A percentile compares a stretch with the other conserved stretches of the same genome.
phyloP scores from a whole-genome alignment of 1,140 invertebrate species.

The Neuroterus valhalla region DNA sequence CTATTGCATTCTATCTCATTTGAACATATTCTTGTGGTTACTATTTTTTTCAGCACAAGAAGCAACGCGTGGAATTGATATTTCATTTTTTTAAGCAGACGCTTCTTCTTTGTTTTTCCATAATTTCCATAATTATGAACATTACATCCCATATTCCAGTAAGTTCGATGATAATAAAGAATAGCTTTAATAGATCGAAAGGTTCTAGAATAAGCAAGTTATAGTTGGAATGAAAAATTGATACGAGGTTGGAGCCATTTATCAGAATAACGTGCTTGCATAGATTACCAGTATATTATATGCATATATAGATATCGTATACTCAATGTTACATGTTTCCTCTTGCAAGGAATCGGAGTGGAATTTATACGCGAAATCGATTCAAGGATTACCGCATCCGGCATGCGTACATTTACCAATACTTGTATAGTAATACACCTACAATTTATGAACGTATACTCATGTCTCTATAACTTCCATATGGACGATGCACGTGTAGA shows the following conservation, averaged over 20 bases:
- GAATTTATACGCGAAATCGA: constrained; percentile 26
- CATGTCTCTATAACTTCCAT: constrained; percentile 21
- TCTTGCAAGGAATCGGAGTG: constrained; percentile 27
- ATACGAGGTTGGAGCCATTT: neutral
- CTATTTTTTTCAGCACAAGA: too few relatives aligned
- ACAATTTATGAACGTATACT: constrained; percentile 21
- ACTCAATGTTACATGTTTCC: constrained; percentile 2
- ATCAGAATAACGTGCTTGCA: constrained; percentile 19
- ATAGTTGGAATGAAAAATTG: constrained; percentile 4
- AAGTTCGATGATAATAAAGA: too few relatives aligned
- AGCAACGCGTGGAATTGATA: too few relatives aligned
- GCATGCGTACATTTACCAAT: constrained; percentile 26
- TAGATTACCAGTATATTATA: constrained; percentile 30
- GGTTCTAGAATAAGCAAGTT: neutral
- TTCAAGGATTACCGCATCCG: constrained; percentile 29
- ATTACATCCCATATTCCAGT: too few relatives aligned
- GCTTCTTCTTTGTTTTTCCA: too few relatives aligned
- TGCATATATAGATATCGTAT: neutral
- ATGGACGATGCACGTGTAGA: neutral
- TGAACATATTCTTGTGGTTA: too few relatives aligned
- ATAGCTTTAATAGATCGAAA: neutral
- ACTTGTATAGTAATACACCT: constrained; percentile 2
- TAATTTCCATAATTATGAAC: too few relatives aligned
- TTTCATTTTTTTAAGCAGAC: too few relatives aligned
- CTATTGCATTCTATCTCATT: too few relatives aligned